A percentile compares a stretch with the other conserved stretches of the same genome.
These are phyloP conservation scores for Hydrophis major DNA, from an alignment of 2,797 vertebrate species.

Conservation along the genomic window DNA sequence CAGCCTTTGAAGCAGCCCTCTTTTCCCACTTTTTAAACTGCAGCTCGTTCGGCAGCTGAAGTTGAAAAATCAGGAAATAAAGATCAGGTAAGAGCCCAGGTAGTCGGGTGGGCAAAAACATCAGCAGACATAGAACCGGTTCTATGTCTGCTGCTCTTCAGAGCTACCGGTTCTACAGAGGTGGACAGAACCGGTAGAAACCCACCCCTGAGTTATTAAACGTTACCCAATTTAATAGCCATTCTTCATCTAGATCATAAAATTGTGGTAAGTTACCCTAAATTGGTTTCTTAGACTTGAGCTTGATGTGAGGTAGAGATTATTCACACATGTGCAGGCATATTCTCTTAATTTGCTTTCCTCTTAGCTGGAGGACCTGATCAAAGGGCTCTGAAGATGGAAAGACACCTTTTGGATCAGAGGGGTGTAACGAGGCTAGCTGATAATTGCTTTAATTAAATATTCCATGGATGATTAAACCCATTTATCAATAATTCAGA, in stretches of 20 bases:
- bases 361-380: background rate
- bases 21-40: no score
- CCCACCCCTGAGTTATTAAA: background rate
- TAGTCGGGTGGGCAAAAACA: no score
- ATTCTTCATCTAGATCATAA: background rate
- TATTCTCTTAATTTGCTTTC: background rate
- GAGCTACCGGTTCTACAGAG: no score
- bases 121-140: no score
- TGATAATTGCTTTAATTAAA: constrained; percentile 19
- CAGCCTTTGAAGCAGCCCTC: no score
- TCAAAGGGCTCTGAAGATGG: background rate
- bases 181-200: no score
- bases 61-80: no score
- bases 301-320: background rate
- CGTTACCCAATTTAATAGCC: background rate
- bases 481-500: background rate
- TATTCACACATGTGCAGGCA: background rate
- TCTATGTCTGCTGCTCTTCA: no score
- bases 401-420: background rate
- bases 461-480: background rate
- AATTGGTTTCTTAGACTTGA: background rate
- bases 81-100: no score
- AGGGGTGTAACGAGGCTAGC: rapidly evolving
- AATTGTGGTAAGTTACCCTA: background rate
- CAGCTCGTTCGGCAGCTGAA: no score